These are phyloP conservation scores for Xylota segnis DNA, from an alignment of 2,888 invertebrate species.

Conservation along the genomic window DNA sequence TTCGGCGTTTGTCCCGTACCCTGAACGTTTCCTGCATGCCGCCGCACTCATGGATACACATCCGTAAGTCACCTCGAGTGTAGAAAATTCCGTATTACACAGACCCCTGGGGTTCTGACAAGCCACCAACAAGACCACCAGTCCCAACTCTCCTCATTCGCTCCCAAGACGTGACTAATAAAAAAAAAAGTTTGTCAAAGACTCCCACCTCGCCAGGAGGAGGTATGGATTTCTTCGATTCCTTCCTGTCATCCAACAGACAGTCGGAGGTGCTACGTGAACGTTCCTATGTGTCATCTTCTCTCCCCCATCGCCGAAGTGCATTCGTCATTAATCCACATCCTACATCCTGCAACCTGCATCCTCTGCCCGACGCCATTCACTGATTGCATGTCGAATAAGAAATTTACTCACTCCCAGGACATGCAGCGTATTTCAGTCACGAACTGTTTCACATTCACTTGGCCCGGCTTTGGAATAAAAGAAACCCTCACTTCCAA, in stretches of 20 bases:
- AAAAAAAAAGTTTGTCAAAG: conserved; percentile 70
- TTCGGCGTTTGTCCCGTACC: conserved; percentile 34
- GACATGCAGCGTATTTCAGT: conserved; percentile 48
- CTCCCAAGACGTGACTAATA: conserved; percentile 60
- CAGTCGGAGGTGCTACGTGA: conserved; percentile 24
- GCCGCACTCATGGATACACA: conserved; percentile 7
- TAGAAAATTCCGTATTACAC: conserved; percentile 52
- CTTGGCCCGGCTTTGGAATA: conserved; percentile 49
- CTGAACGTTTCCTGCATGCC: not conserved
- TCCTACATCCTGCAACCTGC: conserved; percentile 57
- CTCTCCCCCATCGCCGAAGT: conserved; percentile 1
- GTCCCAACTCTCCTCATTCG: not conserved
- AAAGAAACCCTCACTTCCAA: conserved; percentile 64
- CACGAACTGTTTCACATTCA: conserved; percentile 67
- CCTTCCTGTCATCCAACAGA: conserved; percentile 51
- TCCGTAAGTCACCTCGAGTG: conserved; percentile 27
- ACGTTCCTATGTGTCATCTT: not conserved
- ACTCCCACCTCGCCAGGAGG: conserved; percentile 44
- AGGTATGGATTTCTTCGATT: conserved; percentile 36
- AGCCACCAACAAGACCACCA: conserved; percentile 48
- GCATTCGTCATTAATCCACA: conserved; percentile 71
- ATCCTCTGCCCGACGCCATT: conserved; percentile 5
- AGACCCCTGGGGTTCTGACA: conserved; percentile 25
- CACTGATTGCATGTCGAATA: conserved; percentile 62
- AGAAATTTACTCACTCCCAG: conserved; percentile 1